A percentile compares a stretch with the other conserved stretches of the same genome.
Conservation (phyloP, 1,140 invertebrate genomes). For the Drosophila orena region DNA sequence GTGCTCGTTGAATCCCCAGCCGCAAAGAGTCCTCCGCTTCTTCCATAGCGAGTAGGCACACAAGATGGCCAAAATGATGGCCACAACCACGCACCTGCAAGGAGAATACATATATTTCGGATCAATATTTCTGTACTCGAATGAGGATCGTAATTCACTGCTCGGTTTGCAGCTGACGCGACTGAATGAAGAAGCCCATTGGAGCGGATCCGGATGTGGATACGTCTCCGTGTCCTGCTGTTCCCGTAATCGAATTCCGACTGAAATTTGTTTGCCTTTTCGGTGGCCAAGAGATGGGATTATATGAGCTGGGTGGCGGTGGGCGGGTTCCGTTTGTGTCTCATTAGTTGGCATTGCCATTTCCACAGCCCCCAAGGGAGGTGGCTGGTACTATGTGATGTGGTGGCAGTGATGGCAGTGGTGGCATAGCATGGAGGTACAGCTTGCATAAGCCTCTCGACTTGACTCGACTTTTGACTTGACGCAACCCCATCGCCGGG, state of each 20-base stretch:
- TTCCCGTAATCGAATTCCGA: slow-evolving; percentile 67
- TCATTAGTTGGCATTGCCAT: slow-evolving; percentile 78
- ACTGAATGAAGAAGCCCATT: slow-evolving; percentile 75
- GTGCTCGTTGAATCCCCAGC: slow-evolving; percentile 85
- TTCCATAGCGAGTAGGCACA: slow-evolving; percentile 90
- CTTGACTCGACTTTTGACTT: slow-evolving; percentile 66
- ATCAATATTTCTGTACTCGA: background rate
- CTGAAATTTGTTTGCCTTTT: slow-evolving; percentile 66
- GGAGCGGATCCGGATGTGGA: slow-evolving; percentile 1
- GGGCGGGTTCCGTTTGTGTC: slow-evolving; percentile 39
- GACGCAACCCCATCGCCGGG: slow-evolving; percentile 59
- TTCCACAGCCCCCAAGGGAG: slow-evolving; percentile 35
- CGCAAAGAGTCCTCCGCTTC: slow-evolving; percentile 86
- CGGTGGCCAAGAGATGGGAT: slow-evolving; percentile 73
- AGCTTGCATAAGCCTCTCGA: slow-evolving; percentile 72
- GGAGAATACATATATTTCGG: background rate
- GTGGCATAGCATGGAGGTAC: background rate
- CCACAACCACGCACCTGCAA: slow-evolving; percentile 87
- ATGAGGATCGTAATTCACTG: slow-evolving; percentile 39
- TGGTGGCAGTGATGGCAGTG: no score
- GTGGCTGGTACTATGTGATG: background rate
- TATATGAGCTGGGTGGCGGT: slow-evolving; percentile 47
- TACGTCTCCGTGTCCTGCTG: slow-evolving; percentile 38
- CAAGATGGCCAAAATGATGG: slow-evolving; percentile 87
- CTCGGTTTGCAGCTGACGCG: slow-evolving; percentile 64